Base-by-base conservation (phyloP, 35 echinoderm and acorn worm species). In the Eucidaris tribuloides region DNA sequence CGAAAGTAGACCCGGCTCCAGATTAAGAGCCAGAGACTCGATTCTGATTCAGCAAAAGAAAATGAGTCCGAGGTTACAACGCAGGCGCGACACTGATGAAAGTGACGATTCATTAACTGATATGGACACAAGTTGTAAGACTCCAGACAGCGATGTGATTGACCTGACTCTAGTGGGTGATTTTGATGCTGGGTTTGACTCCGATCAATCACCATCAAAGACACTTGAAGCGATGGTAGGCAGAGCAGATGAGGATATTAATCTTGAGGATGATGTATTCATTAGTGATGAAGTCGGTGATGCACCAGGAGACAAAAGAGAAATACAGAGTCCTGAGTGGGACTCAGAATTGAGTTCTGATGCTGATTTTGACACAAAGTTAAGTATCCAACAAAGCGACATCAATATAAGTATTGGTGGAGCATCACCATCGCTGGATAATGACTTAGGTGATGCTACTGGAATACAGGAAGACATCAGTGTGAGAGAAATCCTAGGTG, bases 101-200 rank as follows among this genome's bases (percentile, higher is more conserved):
- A 83, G 80, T 46, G 31, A 57, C 5, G 79, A 40, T 42, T 74
- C 68, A 6, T 45, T 42, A 25, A 40, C 42, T 14, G 58, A 83
- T 42, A 30, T 39, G 15, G 60, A 33, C 9, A 36, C 5, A 22
- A 48, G 42, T 7, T 58, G 58, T 23, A 39, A 83, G 25, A 83
- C 58, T 35, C 29, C 68, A 41, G 82, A 84, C 22, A 84, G 82
- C 43, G 82, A 84, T 63, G 56, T 84, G 32, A 65, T 84, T n/a
- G 82, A 84, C 56, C 38, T 84, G 32, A 84, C 82, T n/a, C 38
- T 50, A n/a, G 42, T 66, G 29, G 68, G 68, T 4, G 68, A 74
- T 44, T 74, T 41, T 74, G 68, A 74, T 44, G n/a, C n/a, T n/a
- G n/a, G n/a, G n/a, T 74, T 74, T 43, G 68, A 74, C 37, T 74